A percentile compares a stretch with the other conserved stretches of the same genome.
These are phyloP conservation scores for Drosophila monieri DNA, from an alignment of 2,888 invertebrate species.

Conservation along the genomic window DNA sequence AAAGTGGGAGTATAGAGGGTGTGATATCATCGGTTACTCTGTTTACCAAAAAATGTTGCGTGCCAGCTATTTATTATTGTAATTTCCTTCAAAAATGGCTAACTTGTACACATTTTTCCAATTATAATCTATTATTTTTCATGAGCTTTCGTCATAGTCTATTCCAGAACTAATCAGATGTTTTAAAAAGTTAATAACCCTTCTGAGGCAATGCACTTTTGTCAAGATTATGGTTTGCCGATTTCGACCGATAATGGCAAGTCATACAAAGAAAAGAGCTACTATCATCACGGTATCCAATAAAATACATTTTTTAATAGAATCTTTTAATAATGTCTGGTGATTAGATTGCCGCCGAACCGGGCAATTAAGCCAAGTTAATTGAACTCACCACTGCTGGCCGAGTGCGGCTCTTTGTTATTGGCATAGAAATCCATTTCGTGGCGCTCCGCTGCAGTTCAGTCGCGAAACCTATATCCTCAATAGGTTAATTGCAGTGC, in stretches of 20 bases:
- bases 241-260: conserved; percentile 18
- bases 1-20: conserved; percentile 24
- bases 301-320: conserved; percentile 5
- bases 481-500: conserved; percentile 62
- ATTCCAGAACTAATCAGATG: conserved; percentile 7
- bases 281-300: background rate
- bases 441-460: conserved; percentile 21
- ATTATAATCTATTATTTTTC: conserved; percentile 23
- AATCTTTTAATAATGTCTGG: conserved; percentile 23
- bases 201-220: background rate
- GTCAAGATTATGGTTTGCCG: background rate
- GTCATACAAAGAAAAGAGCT: background rate
- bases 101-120: conserved; percentile 10
- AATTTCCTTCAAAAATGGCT: conserved; percentile 38
- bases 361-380: conserved; percentile 39
- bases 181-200: background rate
- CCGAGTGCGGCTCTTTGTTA: conserved; percentile 57
- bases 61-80: conserved; percentile 59
- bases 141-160: conserved; percentile 11
- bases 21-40: conserved; percentile 65
- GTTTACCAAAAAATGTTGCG: conserved; percentile 56
- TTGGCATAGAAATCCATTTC: conserved; percentile 79
- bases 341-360: conserved; percentile 30
- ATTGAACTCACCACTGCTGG: conserved; percentile 71
- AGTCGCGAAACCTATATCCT: conserved; percentile 7